Conservation (phyloP, 2,113 vertebrate species). For the Psilopsiagon aymara region DNA sequence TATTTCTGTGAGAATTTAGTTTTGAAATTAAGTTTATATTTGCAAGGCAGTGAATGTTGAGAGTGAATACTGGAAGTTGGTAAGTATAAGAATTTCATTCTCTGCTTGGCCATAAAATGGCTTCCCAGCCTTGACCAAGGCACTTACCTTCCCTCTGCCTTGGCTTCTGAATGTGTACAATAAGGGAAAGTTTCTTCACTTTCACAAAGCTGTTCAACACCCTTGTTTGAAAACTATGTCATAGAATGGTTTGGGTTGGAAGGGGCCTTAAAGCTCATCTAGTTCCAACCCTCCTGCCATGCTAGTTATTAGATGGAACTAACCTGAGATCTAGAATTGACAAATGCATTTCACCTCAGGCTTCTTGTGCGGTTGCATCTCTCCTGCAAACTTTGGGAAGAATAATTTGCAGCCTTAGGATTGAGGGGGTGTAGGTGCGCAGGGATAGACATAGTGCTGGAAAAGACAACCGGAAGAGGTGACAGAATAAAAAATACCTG, state of each 20-base stretch:
- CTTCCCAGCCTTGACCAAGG: not conserved
- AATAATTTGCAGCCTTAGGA: not conserved
- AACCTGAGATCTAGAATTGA: not conserved
- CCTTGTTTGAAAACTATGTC: not conserved
- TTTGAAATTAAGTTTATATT: not conserved
- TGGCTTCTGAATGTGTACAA: not conserved
- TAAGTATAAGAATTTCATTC: not conserved
- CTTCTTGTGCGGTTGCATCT: not conserved
- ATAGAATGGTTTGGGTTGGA: not conserved
- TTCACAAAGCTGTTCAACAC: not conserved
- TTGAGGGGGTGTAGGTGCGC: not conserved
- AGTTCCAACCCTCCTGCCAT: not conserved
- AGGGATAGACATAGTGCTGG: not conserved
- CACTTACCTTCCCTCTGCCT: not conserved
- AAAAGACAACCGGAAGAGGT: not conserved
- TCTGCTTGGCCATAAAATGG: not conserved
- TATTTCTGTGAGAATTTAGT: not conserved
- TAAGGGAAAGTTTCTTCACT: not conserved
- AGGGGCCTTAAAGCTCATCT: not conserved
- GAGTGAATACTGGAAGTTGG: not conserved
- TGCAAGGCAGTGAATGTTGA: not conserved
- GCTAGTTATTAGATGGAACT: not conserved
- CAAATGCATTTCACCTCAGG: not conserved
- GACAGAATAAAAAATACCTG: not conserved
- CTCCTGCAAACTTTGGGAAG: not conserved